A percentile compares a stretch with the other conserved stretches of the same genome.
Conservation (phyloP, 2,113 vertebrate genomes). For the Lamprotornis superbus region DNA sequence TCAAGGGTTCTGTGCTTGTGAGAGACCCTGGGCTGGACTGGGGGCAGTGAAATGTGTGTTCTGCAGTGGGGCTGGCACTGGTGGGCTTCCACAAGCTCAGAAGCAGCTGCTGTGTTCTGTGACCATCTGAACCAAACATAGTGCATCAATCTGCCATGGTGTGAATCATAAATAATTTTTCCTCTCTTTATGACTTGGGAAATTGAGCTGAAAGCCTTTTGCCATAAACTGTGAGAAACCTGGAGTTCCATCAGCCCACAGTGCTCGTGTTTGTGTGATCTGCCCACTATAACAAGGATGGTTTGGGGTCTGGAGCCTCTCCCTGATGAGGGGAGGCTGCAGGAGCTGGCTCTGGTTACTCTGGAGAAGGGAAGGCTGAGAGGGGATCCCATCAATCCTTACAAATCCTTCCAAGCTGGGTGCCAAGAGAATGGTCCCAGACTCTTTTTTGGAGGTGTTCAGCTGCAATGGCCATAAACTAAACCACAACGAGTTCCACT, state of each 20-base stretch:
- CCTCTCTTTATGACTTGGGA: neutral
- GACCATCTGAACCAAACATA: neutral
- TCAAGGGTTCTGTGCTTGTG: neutral
- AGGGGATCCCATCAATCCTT: neutral
- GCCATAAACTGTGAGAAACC: neutral
- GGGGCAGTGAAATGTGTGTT: neutral
- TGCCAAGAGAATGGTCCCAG: too few species aligned
- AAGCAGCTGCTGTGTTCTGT: neutral
- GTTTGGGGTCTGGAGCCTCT: neutral
- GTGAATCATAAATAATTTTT: neutral
- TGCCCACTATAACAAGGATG: neutral
- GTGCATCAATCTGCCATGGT: rapidly evolving
- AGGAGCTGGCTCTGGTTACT: rapidly evolving
- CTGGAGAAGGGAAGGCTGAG: neutral
- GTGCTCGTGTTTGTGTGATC: neutral
- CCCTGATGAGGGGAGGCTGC: neutral
- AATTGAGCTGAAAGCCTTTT: neutral
- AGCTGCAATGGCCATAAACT: neutral
- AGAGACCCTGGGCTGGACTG: neutral
- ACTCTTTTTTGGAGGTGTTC: too few species aligned
- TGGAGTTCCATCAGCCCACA: neutral
- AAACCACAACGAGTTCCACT: rapidly evolving
- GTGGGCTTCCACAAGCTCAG: rapidly evolving
- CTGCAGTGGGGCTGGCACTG: rapidly evolving
- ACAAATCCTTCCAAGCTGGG: neutral